These are phyloP conservation scores for Danionella dracula DNA, from an alignment of 2,797 vertebrate species.

Conservation along the genomic window DNA sequence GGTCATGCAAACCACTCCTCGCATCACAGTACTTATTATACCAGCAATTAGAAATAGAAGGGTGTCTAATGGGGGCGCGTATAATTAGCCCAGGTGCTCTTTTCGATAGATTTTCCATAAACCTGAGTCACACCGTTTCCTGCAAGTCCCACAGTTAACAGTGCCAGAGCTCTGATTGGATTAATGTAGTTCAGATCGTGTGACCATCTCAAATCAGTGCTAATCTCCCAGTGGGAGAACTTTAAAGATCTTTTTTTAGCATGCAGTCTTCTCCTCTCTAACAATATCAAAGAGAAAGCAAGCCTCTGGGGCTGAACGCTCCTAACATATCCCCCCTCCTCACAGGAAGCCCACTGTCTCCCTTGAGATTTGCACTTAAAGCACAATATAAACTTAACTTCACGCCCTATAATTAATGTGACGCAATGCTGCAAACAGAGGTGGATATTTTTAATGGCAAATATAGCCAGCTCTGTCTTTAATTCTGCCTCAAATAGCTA, in stretches of 20 bases:
- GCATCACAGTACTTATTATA: slow-evolving; percentile 18
- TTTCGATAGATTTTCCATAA: slow-evolving; percentile 18
- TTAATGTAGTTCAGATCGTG: slow-evolving; percentile 24
- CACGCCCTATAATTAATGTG: slow-evolving; percentile 52
- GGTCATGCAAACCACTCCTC: slow-evolving; percentile 18
- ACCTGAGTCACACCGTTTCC: slow-evolving; percentile 20
- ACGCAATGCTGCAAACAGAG: slow-evolving; percentile 55
- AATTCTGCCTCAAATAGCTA: neutral
- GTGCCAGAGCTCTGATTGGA: slow-evolving; percentile 32
- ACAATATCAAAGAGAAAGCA: slow-evolving; percentile 57
- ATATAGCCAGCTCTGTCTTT: neutral
- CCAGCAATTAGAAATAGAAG: slow-evolving; percentile 22
- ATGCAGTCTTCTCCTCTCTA: slow-evolving; percentile 49
- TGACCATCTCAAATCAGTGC: slow-evolving; percentile 45
- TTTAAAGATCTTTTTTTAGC: slow-evolving; percentile 62
- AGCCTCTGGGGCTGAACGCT: slow-evolving; percentile 34
- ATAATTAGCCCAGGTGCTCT: slow-evolving; percentile 33
- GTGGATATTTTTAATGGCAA: neutral
- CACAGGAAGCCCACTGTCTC: slow-evolving; percentile 28
- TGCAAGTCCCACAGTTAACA: slow-evolving; percentile 32
- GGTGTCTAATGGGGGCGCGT: slow-evolving; percentile 16
- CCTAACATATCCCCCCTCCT: slow-evolving; percentile 43
- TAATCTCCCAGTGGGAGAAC: slow-evolving; percentile 51
- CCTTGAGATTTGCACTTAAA: slow-evolving; percentile 41
- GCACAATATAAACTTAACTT: slow-evolving; percentile 52